These are phyloP conservation scores for Mesitornis unicolor DNA, from an alignment of 2,113 vertebrate genomes.

Conservation along the genomic window DNA sequence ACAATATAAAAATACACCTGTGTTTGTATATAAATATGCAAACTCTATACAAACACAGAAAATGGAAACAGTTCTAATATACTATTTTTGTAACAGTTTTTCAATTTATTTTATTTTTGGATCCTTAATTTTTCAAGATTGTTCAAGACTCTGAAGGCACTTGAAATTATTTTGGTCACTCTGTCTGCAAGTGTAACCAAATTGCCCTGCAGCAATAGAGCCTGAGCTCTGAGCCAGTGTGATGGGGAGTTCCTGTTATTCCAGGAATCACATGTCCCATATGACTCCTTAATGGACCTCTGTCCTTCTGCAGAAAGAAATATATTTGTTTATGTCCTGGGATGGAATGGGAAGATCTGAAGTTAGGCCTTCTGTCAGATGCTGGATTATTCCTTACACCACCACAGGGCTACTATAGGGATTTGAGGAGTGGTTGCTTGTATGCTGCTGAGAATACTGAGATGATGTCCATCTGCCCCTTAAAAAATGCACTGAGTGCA, in stretches of 20 bases:
- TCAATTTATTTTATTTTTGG: not conserved
- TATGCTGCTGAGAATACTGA: not conserved
- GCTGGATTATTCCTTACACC: not conserved
- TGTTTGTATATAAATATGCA: not conserved
- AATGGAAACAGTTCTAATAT: not conserved
- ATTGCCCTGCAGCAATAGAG: not conserved
- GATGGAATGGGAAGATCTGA: not conserved
- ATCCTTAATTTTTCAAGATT: not conserved
- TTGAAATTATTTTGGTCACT: not conserved
- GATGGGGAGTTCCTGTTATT: not conserved
- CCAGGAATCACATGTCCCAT: not conserved
- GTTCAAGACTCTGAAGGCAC: not conserved
- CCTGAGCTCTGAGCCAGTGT: not conserved
- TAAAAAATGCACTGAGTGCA: not conserved
- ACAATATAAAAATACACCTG: not conserved
- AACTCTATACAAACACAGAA: not conserved
- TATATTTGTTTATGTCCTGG: not conserved
- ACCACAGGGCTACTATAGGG: not conserved
- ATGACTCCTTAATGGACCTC: not conserved
- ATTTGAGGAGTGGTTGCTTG: not conserved
- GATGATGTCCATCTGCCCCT: rapidly evolving
- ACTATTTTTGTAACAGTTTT: not conserved
- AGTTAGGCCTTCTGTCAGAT: not conserved
- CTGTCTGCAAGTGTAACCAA: not conserved
- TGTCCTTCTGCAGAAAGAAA: not conserved